Conservation (phyloP, 2,797 vertebrate genomes). For the Nyctibius grandis region DNA sequence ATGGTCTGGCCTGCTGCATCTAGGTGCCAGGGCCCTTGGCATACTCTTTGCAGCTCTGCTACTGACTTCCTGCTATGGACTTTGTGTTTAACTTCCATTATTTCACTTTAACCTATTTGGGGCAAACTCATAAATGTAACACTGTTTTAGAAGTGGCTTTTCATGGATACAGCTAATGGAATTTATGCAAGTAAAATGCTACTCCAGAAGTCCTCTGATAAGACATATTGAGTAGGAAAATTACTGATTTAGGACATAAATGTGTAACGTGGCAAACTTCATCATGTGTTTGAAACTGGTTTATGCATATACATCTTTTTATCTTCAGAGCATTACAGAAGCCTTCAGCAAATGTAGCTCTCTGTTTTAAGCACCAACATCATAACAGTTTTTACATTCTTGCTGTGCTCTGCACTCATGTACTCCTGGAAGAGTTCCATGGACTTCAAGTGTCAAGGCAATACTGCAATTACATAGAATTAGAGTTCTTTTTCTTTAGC, state of each 20-base stretch:
- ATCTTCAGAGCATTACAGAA: background rate
- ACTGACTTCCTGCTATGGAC: background rate
- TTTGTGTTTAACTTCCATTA: background rate
- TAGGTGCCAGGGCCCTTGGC: background rate
- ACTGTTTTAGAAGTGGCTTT: background rate
- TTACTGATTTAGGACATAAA: background rate
- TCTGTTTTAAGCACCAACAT: background rate
- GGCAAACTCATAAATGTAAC: background rate
- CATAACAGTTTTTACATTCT: background rate
- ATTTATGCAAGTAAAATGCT: background rate
- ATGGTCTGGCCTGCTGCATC: background rate
- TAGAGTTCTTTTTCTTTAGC: constrained; percentile 11
- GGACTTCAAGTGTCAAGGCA: constrained; percentile 1
- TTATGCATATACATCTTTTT: background rate
- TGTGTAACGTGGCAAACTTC: background rate
- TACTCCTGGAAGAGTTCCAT: background rate
- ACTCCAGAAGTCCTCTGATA: background rate
- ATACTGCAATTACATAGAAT: background rate
- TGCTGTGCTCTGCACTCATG: background rate
- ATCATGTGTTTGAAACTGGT: background rate
- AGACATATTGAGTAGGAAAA: background rate
- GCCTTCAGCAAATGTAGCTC: background rate
- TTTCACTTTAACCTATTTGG: background rate
- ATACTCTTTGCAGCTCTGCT: background rate
- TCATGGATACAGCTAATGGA: background rate